phyloP scores from a whole-genome alignment of 2,113 vertebrate species.

The Sorex araneus region DNA sequence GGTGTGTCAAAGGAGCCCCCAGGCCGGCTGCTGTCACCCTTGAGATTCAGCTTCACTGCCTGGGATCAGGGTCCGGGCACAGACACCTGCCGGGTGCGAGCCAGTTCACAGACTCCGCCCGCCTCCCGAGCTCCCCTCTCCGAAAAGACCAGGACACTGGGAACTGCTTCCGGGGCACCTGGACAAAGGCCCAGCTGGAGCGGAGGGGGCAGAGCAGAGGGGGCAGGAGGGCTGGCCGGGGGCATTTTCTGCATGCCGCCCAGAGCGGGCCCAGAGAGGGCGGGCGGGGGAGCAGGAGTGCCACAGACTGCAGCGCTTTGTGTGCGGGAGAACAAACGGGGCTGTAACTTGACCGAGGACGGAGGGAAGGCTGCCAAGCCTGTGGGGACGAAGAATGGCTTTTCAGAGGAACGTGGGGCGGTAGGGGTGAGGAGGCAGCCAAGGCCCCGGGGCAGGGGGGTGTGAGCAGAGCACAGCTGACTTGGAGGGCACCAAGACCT shows the following conservation, averaged over 20 bases:
- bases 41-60: neutral
- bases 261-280: neutral
- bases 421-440: neutral
- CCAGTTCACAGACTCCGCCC: neutral
- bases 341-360: constrained; percentile 60
- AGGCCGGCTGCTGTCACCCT: neutral
- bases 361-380: neutral
- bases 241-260: constrained; percentile 58
- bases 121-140: neutral
- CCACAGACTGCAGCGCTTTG: constrained; percentile 61
- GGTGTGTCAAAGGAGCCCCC: neutral
- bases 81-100: neutral
- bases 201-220: neutral
- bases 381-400: constrained; percentile 46
- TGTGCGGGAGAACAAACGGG: constrained; percentile 38
- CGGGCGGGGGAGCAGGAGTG: neutral
- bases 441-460: neutral
- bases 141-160: constrained; percentile 11
- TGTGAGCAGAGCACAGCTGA: neutral
- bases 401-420: neutral
- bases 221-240: neutral
- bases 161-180: constrained; percentile 29
- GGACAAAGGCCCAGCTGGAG: constrained; percentile 45
- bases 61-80: neutral
- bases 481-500: neutral